Conservation (phyloP, 2,113 vertebrate species). For the crab-eating macaque (Macaca fascicularis) region DNA sequence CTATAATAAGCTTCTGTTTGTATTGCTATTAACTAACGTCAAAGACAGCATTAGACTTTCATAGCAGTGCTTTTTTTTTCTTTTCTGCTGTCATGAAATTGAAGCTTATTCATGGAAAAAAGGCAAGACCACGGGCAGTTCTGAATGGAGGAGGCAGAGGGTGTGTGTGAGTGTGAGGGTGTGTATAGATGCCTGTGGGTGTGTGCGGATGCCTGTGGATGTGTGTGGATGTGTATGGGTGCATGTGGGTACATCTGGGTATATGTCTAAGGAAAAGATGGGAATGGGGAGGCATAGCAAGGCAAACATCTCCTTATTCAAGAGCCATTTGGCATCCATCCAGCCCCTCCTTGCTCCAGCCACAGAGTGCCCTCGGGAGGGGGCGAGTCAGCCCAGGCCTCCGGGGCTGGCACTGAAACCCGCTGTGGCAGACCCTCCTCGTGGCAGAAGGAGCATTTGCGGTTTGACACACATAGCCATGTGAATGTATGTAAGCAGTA, state of each 20-base stretch:
- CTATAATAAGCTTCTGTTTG: not conserved
- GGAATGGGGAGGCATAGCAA: not conserved
- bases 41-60: not conserved
- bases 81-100: not conserved
- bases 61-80: not conserved
- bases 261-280: not conserved
- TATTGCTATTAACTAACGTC: not conserved
- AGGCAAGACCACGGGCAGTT: not conserved
- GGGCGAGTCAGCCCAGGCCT: fast-evolving
- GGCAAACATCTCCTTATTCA: not conserved
- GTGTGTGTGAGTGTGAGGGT: not conserved
- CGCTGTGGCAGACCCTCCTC: not conserved
- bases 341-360: not conserved
- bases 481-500: not conserved
- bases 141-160: not conserved
- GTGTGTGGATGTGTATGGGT: not conserved
- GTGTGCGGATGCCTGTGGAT: too few species aligned
- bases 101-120: not conserved
- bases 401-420: not conserved
- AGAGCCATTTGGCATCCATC: not conserved
- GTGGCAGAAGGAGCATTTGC: not conserved
- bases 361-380: not conserved
- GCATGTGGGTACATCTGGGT: not conserved
- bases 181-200: not conserved
- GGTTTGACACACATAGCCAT: not conserved